Conservation (phyloP, 1,140 invertebrate species). For the Phenacoccus solenopsis region DNA sequence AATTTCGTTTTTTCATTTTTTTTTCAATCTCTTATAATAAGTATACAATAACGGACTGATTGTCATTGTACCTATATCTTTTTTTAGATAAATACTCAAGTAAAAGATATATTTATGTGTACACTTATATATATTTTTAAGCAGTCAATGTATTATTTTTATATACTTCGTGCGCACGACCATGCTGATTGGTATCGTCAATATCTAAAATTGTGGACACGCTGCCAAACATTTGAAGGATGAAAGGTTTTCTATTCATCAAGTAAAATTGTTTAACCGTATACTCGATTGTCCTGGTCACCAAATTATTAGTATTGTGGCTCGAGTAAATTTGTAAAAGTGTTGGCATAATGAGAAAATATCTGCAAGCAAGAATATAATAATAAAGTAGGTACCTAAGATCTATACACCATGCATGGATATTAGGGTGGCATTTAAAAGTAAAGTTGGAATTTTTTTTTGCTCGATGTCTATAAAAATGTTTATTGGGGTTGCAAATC, state of each 20-base stretch:
- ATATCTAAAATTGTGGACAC: conserved; percentile 91
- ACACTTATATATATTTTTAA: no score
- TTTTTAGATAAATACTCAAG: no score
- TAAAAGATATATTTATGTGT: no score
- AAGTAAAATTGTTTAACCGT: conserved; percentile 97
- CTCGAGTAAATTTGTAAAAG: conserved; percentile 92
- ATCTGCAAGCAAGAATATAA: conserved; percentile 44
- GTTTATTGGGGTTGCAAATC: no score
- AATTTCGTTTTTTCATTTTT: no score
- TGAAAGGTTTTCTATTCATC: conserved; percentile 95
- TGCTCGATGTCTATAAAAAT: no score
- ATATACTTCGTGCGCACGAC: conserved; percentile 73
- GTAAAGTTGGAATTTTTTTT: no score
- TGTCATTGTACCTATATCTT: no score
- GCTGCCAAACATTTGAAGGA: conserved; percentile 97
- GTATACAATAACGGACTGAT: no score
- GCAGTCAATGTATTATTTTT: no score
- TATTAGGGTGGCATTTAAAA: neutral
- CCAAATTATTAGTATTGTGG: conserved; percentile 90
- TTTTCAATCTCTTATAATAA: no score
- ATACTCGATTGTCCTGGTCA: conserved; percentile 92
- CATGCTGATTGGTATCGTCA: conserved; percentile 70
- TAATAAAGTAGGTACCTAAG: neutral
- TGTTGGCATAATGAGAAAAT: conserved; percentile 94
- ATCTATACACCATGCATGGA: neutral